Evolutionary conservation across 2,888 invertebrate genomes (phyloP), one percentile per base, ranked within the genome.

Genomic region (Ariolimax columbianus): DNA sequence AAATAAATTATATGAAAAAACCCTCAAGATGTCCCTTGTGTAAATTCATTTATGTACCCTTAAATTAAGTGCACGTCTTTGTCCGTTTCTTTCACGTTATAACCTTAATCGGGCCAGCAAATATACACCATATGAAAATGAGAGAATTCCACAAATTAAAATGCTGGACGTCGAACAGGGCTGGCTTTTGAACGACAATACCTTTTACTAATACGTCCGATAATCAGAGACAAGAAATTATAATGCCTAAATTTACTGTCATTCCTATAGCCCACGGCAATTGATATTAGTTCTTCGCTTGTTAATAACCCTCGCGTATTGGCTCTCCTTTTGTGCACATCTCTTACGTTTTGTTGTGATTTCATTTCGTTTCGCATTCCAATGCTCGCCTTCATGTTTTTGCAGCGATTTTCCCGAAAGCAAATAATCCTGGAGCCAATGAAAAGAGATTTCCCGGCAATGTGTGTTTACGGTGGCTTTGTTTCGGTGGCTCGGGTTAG

Each of bases 341-440:
- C 75, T 51, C 75, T 75, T 51, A 75, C 75, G 47, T 51, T 75
- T 75, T 75, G 75, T 75, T 75, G 75, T 75, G 75, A 75, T 75
- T 75, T 75, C 75, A 75, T 75, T 75, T 75, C 75, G 75, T 75
- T 75, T 75, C 75, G 75, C 75, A 75, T 75, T 75, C 75, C 75
- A 51, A 19, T 51, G 75, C 75, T 75, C 75, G 75, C 75, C 75
- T 75, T 75, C 75, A 75, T 75, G 75, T 75, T 75, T 75, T 75
- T 75, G 75, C 75, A 75, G 75, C 75, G 75, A 75, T 75, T 75
- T 75, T 75, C 75, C 75, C 33, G 75, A 75, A 75, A 51, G 75
- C 75, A 75, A 75, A 75, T 75, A 75, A 75, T 75, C 75, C 75
- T 4, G n/a, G 75, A 75, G 36, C 75, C 75, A 75, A 47, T 75